Evolutionary conservation across 2,888 invertebrate species (phyloP).

Genomic region (Taphrorychus bicolor): DNA sequence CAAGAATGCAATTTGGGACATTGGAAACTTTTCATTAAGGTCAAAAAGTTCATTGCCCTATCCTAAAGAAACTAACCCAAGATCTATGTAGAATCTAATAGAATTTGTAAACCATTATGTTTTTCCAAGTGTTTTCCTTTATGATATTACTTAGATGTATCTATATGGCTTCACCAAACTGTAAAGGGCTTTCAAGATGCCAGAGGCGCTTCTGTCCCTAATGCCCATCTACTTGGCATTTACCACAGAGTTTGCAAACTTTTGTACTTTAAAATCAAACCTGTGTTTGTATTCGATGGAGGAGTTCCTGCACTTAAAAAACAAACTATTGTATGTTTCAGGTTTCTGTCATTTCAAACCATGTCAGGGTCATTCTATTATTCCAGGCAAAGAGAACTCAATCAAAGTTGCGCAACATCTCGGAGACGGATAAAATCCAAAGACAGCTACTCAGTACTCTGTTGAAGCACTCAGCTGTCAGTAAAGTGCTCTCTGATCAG

Average conservation of each 20-base stretch:
- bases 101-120: background rate
- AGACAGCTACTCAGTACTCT: constrained; percentile 75
- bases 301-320: constrained; percentile 90
- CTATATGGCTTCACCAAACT: constrained; percentile 98
- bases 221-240: constrained; percentile 92
- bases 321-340: constrained; percentile 83
- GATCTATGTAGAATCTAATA: no score
- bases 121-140: constrained; percentile 30
- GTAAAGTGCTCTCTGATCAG: constrained; percentile 67
- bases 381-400: constrained; percentile 77
- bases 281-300: constrained; percentile 99
- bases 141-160: constrained; percentile 76
- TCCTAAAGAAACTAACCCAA: no score
- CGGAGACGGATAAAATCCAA: constrained; percentile 76
- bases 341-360: no score
- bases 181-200: constrained; percentile 93
- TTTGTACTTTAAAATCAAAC: constrained; percentile 92
- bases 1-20: no score
- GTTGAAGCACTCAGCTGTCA: constrained; percentile 81
- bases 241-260: constrained; percentile 96
- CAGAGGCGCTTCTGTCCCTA: constrained; percentile 80
- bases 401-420: constrained; percentile 72
- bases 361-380: no score
- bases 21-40: no score
- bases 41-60: no score